Evolutionary conservation across 2,888 invertebrate genomes (phyloP), one percentile per base, ranked within the genome.

Genomic region (Agrotis segetum): DNA sequence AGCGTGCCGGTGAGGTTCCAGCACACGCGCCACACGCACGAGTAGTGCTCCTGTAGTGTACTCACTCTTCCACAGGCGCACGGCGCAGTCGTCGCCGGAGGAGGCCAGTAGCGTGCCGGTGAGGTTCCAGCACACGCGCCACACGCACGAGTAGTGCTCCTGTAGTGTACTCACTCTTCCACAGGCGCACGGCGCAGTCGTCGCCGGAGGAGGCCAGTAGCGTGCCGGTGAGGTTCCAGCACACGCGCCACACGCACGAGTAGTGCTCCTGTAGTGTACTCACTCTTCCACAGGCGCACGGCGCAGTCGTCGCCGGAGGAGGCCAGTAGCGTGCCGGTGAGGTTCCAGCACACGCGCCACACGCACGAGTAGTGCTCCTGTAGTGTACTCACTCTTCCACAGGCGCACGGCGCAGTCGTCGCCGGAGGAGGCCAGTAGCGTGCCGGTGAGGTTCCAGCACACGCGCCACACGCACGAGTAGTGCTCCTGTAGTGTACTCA

Each of bases 1-100:
- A 99, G 98, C 6, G 99, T 99, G 53, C 99, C 99, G 83, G 99
- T 98, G 71, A 99, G 97, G 96, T 99, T 99, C 99, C 99, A 99
- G 83, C 98, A 98, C 1, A 99, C n/a, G n/a, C n/a, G n/a, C n/a
- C n/a, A n/a, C n/a, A n/a, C 99, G 68, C 98, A 98, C 79, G 98
- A 98, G 85, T 97, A 97, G 94, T 99, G 99, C 87, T 99, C 99
- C 85, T 98, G 56, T 56, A 11, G 52, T 34, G 53, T 66, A 79
- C 81, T 67, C 34, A 98, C 99, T 99, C 97, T 99, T 99, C 99
- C 99, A 99, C 82, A 99, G 97, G 58, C 99, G 96, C 4, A 99
- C 98, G 91, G 98, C 98, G 77, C 99, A 99, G 96, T 99, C 99
- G 93, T 99, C 99, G 0, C 99, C 99, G 19, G 99, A 99, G 50